Percentiles rank a stretch among this genome's conserved stretches.
These are phyloP conservation scores for Meles meles DNA, from an alignment of 2,113 vertebrate genomes.

Conservation along the genomic window DNA sequence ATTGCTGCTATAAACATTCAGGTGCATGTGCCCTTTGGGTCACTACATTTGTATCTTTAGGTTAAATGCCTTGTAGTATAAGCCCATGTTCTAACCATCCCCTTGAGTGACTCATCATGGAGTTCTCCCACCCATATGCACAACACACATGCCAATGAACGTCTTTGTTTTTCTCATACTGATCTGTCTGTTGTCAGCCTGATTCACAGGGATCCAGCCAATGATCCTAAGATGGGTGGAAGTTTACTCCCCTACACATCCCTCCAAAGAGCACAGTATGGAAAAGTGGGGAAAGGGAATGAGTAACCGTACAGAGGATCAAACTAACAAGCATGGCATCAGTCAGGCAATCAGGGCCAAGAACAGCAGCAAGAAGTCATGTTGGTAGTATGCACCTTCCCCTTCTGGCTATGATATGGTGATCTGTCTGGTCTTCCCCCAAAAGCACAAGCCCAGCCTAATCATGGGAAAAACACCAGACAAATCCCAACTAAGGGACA, in stretches of 20 bases:
- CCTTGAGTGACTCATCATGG: neutral
- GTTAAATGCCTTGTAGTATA: no score
- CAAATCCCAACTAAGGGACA: neutral
- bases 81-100: neutral
- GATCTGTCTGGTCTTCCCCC: neutral
- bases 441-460: no score
- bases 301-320: neutral
- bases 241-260: neutral
- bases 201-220: neutral
- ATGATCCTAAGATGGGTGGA: neutral
- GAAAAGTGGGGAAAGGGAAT: neutral
- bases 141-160: no score
- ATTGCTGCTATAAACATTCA: no score
- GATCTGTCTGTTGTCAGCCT: neutral
- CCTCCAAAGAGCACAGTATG: neutral
- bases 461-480: neutral
- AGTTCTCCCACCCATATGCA: neutral
- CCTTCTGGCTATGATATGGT: neutral
- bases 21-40: no score
- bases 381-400: no score
- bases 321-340: neutral
- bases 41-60: no score
- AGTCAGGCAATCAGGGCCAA: neutral
- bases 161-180: neutral
- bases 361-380: rapidly evolving